Evolutionary conservation across 1,140 invertebrate species (phyloP).

Genomic region (Anastrepha ludens): DNA sequence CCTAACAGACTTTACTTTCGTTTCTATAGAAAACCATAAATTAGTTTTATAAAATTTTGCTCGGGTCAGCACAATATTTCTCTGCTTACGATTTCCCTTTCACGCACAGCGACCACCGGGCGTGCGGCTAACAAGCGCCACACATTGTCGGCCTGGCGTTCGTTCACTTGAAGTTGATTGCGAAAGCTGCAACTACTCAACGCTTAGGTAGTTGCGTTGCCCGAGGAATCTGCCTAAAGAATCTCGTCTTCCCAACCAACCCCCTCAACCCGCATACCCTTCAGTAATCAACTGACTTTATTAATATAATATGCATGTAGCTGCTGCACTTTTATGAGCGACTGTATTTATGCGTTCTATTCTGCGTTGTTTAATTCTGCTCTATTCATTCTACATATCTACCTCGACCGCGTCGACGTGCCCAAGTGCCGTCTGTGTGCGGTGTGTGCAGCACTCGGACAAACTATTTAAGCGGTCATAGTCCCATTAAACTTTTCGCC

Average conservation of each 20-base stretch:
- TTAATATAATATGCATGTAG: background rate
- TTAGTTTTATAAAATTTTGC: background rate
- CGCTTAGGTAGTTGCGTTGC: background rate
- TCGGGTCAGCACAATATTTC: background rate
- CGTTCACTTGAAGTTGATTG: background rate
- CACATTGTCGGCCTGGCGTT: background rate
- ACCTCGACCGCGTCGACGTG: background rate
- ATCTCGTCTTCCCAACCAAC: background rate
- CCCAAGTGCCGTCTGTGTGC: slow-evolving; percentile 6
- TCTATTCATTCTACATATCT: background rate
- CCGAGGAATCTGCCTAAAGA: too few relatives aligned
- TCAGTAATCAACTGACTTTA: background rate
- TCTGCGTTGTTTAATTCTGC: background rate
- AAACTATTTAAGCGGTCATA: slow-evolving; percentile 71
- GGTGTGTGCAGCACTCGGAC: background rate
- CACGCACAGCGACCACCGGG: background rate
- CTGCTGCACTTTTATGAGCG: background rate
- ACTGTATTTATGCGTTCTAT: background rate
- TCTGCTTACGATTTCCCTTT: background rate
- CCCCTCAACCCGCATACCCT: background rate
- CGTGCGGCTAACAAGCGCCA: background rate
- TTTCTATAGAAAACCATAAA: background rate
- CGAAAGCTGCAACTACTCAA: background rate
- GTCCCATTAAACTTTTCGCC: slow-evolving; percentile 72
- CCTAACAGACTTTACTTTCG: background rate